Evolutionary conservation across 2,888 invertebrate genomes (phyloP).

Genomic region (Cheilosia pagana): DNA sequence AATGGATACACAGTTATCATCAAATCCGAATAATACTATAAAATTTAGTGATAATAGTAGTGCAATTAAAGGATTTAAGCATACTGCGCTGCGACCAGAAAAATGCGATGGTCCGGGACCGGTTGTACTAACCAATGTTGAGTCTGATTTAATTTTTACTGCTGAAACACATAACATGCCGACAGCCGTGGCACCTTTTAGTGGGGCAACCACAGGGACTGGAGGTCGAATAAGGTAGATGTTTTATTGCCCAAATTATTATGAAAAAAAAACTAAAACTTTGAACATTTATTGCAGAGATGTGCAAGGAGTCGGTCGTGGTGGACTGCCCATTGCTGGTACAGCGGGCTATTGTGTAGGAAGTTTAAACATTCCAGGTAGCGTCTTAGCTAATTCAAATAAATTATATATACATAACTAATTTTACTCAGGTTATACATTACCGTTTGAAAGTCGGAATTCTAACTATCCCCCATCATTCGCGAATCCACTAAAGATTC

Average conservation of each 20-base stretch:
- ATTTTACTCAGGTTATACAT: slow-evolving; percentile 87
- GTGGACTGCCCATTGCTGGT: slow-evolving; percentile 96
- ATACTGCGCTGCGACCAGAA: slow-evolving; percentile 88
- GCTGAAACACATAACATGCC: slow-evolving; percentile 99
- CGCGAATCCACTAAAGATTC: slow-evolving; percentile 94
- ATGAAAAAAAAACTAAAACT: not conserved
- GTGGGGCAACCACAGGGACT: slow-evolving; percentile 98
- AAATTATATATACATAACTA: not conserved
- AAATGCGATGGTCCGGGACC: slow-evolving; percentile 86
- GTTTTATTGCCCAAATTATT: not conserved
- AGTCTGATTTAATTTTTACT: slow-evolving; percentile 96
- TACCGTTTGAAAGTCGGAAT: slow-evolving; percentile 93
- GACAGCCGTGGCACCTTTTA: slow-evolving; percentile 98
- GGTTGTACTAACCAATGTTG: slow-evolving; percentile 86
- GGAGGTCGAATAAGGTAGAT: slow-evolving; percentile 92
- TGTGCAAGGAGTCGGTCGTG: slow-evolving; percentile 97
- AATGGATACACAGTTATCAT: slow-evolving; percentile 92
- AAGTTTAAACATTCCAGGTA: slow-evolving; percentile 94
- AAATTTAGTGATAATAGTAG: slow-evolving; percentile 99
- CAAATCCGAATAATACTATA: slow-evolving; percentile 97
- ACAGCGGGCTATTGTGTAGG: slow-evolving; percentile 99
- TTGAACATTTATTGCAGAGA: slow-evolving; percentile 85
- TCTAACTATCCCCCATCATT: slow-evolving; percentile 94
- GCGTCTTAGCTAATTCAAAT: slow-evolving; percentile 14
- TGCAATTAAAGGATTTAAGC: slow-evolving; percentile 93